Evolutionary conservation across 2,797 vertebrate species (phyloP), one percentile per base, ranked within the genome.

Genomic region (Coilia nasus): DNA sequence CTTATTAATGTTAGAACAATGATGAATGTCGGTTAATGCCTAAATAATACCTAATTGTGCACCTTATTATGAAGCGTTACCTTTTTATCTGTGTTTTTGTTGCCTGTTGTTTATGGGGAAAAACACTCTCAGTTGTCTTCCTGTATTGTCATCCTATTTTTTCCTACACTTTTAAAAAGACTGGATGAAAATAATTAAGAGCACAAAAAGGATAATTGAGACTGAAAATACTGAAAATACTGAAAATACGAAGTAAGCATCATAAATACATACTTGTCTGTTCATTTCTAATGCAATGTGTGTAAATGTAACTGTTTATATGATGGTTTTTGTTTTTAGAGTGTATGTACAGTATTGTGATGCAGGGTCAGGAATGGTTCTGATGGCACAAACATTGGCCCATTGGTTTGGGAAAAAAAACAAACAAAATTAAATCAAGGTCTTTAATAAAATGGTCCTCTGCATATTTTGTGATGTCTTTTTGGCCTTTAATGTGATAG

Each of bases 61-160:
- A 54, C 7, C 50, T 54, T 14, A 54, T 54, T 54, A 2, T 9
- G 7, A 54, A 54, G 50, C 9, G 50, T 54, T 41, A 41, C 5
- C 35, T 5, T 71, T 54, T 54, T 78, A 78, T 78, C 31, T 44
- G 83, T 89, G 85, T 85, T 86, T 88, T 75, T 64, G 84, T 90
- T 85, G 87, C 88, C 85, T 88, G 88, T 86, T 88, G 56, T 10
- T 21, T 86, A 88, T 47, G 50, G 50, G 50, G 84, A 88, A 86
- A 86, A 81, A 82, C 81, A 64, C 57, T 83, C 85, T 85, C 88
- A 75, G 84, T 82, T 87, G 88, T 90, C 89, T 89, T 90, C 89
- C 89, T 84, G 62, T 85, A 83, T 81, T 86, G 87, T 86, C 85
- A 78, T 75, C 81, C 85, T 41, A 83, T 88, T 87, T 81, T 85